A percentile compares a stretch with the other conserved stretches of the same genome.
These are phyloP conservation scores for Scatophagus argus DNA, from an alignment of 2,113 vertebrate species.

Conservation along the genomic window DNA sequence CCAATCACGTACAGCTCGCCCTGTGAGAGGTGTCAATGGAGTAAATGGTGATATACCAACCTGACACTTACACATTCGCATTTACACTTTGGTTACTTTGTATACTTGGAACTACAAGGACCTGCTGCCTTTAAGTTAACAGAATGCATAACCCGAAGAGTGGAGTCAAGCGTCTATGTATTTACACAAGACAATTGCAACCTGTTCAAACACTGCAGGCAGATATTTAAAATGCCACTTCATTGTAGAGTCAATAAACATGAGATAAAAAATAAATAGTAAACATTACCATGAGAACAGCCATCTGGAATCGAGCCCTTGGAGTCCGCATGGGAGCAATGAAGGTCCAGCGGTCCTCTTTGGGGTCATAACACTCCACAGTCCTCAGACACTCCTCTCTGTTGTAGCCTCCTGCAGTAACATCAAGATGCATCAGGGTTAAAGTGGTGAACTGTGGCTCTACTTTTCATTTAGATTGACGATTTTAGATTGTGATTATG, in stretches of 20 bases:
- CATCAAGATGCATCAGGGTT: background rate
- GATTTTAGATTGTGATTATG: too few relatives aligned
- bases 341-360: constrained; percentile 93
- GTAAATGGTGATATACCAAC: background rate
- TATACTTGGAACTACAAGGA: background rate
- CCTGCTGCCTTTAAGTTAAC: background rate
- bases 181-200: constrained; percentile 21
- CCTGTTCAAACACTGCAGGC: background rate
- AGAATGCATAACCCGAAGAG: background rate
- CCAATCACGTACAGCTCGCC: constrained; percentile 97
- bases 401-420: constrained; percentile 93
- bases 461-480: too few relatives aligned
- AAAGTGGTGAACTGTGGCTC: background rate
- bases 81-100: background rate
- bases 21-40: constrained; percentile 70
- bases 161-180: background rate
- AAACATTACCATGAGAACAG: constrained; percentile 91
- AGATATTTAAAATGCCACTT: background rate
- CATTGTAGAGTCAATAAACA: background rate
- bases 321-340: constrained; percentile 97
- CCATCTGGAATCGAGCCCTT: constrained; percentile 98
- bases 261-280: background rate
- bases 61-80: background rate
- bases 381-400: constrained; percentile 97
- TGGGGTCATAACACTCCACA: constrained; percentile 95